Base-by-base conservation (phyloP, 1,140 invertebrate genomes). In the Caenorhabditis tropicalis region DNA sequence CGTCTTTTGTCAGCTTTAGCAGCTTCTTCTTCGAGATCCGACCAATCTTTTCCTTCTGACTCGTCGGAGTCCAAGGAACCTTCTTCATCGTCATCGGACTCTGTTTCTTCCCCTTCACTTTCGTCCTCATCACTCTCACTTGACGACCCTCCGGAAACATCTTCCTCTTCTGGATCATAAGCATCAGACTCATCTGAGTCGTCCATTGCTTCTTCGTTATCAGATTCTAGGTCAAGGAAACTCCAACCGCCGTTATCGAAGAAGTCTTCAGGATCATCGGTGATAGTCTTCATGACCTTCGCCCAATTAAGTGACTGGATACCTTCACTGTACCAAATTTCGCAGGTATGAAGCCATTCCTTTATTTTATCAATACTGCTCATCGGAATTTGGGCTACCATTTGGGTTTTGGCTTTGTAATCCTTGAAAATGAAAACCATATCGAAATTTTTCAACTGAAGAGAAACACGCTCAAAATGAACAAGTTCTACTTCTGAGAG, bases 371-470 rank as follows among this genome's bases (percentile, higher is more conserved):
- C 98, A 88, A 99, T 93, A 94, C 98, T 95, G 89, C 96, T 96
- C 96, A 98, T 99, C 0, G 98, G 97, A 90, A 99, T 96, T 15
- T 97, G 96, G 92, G 97, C 98, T 0, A 99, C 95, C 95, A 97
- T 98, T 0, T 96, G 94, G 1, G 95, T 94, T 92, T 98, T 98
- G 89, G 95, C 94, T 60, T 94, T 93, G 92, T 99, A 99, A 92
- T 99, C 97, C 92, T 99, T 99, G 90, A 99, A 99, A 43, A 99
- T 95, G 91, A 99, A 99, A 31, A 99, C 95, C 96, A 99, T 99
- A 92, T 99, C 98, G 91, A 99, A 99, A 92, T 99, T 99, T 92
- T 98, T 98, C 83, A 99, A 92, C 91, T 98, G 96, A 91, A 99
- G 99, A 90, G 97, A 96, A 5, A 99, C 98, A 92, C 98, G 93